Base-by-base conservation (phyloP, 2,113 vertebrate species). In the Morone chrysops region DNA sequence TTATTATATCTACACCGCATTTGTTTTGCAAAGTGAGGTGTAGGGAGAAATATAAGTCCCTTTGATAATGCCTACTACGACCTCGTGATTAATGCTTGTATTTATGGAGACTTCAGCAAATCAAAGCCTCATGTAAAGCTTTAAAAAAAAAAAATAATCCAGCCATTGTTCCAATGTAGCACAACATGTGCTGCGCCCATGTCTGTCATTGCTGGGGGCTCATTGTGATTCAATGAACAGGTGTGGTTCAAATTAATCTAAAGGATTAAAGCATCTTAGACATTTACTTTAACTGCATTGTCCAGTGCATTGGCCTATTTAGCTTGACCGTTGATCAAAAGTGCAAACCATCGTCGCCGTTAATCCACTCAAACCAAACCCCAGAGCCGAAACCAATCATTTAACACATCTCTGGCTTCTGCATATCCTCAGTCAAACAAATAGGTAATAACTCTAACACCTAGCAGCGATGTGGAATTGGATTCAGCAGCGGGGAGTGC, bases 361-460 rank as follows among this genome's bases (percentile, higher is more conserved):
- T 90, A 91, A 93, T 91, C 93, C 91, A 91, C 81, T 94, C 93
- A 94, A 83, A 84, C 36, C 79, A 82, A 90, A 83, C 86, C 77
- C 71, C 71, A 16, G 48, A 68, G 68, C 78, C 87, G 83, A 94
- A 95, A 94, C 89, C 88, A 90, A 89, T 88, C 89, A 70, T 74
- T 89, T 90, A 88, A 90, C 92, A 91, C 89, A 20, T 78, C 83
- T 9, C 51, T 31, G 89, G 83, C 89, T 93, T 87, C 87, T 92
- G 93, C 94, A 92, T 92, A 88, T 93, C 86, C 91, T 90, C 91
- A 79, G 78, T 71, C 89, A 89, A 92, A 93, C 91, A 94, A 89
- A 90, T 78, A 92, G 89, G 87, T 90, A 86, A 79, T 57, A 89
- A 82, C 90, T 90, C 84, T 84, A 63, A 91, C 93, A 94, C 93